phyloP scores from a whole-genome alignment of 1,140 invertebrate genomes.

The Melipona quadrifasciata region DNA sequence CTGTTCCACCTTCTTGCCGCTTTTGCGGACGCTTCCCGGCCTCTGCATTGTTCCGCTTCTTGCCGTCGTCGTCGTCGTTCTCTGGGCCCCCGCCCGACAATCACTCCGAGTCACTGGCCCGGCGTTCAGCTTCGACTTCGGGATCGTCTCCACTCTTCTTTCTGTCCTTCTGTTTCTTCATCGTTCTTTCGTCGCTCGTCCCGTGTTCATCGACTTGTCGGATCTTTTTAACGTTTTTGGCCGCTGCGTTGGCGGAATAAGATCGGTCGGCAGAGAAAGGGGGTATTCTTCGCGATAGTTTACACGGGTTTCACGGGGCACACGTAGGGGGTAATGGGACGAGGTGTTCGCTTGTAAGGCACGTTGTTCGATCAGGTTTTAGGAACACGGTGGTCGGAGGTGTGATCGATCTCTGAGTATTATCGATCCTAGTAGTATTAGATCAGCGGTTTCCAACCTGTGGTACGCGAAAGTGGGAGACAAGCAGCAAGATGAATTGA shows the following conservation, averaged over 20 bases:
- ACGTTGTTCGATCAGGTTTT: neutral
- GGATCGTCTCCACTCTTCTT: neutral
- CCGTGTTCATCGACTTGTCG: slow-evolving; percentile 11
- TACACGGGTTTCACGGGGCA: neutral
- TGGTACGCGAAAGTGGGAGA: too few species aligned
- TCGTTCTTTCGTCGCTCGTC: neutral
- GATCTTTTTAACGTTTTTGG: slow-evolving; percentile 11
- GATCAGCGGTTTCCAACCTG: too few species aligned
- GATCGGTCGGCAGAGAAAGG: too few species aligned
- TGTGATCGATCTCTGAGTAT: neutral
- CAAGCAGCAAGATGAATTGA: too few species aligned
- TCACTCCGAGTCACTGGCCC: neutral
- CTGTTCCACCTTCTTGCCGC: slow-evolving; percentile 14
- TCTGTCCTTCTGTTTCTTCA: too few species aligned
- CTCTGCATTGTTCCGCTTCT: slow-evolving; percentile 72
- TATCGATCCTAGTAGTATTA: too few species aligned
- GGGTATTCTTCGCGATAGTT: slow-evolving; percentile 25
- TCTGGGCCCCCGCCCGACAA: neutral
- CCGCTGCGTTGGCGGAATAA: neutral
- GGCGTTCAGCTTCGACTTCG: neutral
- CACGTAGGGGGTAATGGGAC: neutral
- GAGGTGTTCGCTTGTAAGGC: neutral
- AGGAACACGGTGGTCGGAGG: neutral
- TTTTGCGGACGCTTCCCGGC: slow-evolving; percentile 48
- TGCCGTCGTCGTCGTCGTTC: slow-evolving; percentile 16